A percentile compares a stretch with the other conserved stretches of the same genome.
Evolutionary conservation across 2,113 vertebrate genomes (phyloP).

Genomic region (Pedionomus torquatus): DNA sequence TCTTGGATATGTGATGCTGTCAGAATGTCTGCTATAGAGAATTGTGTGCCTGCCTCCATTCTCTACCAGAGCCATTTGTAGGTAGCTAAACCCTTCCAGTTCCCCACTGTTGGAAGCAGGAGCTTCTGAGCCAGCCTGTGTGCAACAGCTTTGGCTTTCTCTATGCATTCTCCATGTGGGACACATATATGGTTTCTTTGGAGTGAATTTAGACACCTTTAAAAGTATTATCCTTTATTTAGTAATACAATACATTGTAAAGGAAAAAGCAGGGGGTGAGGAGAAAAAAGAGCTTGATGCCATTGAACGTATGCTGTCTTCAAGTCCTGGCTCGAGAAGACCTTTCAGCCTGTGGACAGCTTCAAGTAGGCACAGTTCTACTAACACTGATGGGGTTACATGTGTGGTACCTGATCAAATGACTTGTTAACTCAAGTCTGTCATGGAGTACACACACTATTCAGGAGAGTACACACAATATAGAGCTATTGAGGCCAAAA

Average conservation of each 20-base stretch:
- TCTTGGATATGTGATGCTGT: not conserved
- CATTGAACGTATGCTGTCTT: not conserved
- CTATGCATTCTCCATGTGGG: not conserved
- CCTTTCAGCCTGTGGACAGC: not conserved
- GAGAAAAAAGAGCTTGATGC: not conserved
- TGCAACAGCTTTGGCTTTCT: not conserved
- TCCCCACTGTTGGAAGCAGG: not conserved
- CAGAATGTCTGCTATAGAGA: not conserved
- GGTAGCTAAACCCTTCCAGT: not conserved
- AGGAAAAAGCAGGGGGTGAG: not conserved
- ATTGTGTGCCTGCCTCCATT: not conserved
- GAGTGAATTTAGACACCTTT: not conserved
- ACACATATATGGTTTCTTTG: not conserved
- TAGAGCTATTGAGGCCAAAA: not conserved
- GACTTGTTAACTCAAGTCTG: not conserved
- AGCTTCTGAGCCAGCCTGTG: not conserved
- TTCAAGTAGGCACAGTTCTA: not conserved
- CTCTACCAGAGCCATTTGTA: not conserved
- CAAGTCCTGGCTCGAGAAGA: not conserved
- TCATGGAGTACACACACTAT: not conserved
- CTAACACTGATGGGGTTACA: not conserved
- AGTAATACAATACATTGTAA: not conserved
- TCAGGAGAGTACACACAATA: not conserved
- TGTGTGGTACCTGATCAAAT: not conserved
- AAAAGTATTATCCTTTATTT: not conserved